These are phyloP conservation scores for Dascyllus trimaculatus DNA, from an alignment of 2,113 vertebrate genomes.

Conservation along the genomic window DNA sequence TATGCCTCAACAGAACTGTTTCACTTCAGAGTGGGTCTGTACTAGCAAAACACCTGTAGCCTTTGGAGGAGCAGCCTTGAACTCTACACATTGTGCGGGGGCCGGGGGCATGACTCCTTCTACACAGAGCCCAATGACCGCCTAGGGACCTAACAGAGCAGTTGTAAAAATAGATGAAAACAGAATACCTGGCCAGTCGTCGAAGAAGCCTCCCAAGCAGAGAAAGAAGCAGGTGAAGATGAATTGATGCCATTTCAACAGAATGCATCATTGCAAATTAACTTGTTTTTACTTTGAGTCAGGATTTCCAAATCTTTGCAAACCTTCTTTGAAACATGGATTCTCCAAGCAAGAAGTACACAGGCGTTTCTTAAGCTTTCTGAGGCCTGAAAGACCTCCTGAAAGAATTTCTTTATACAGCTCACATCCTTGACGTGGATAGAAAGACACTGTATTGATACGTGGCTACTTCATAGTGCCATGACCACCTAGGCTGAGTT, in stretches of 20 bases:
- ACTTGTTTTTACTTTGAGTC: slow-evolving; percentile 2
- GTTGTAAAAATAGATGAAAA: slow-evolving; percentile 81
- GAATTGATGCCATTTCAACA: slow-evolving; percentile 22
- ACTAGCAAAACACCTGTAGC: slow-evolving; percentile 75
- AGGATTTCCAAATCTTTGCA: slow-evolving; percentile 15
- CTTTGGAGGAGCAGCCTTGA: slow-evolving; percentile 46
- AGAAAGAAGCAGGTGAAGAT: slow-evolving; percentile 47
- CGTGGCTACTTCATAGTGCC: slow-evolving; percentile 15
- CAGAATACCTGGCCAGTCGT: slow-evolving; percentile 65
- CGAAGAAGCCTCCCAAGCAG: slow-evolving; percentile 37
- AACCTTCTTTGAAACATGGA: neutral
- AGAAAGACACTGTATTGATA: slow-evolving; percentile 60
- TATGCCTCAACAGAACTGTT: neutral
- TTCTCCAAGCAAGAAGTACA: neutral
- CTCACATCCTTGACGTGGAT: slow-evolving; percentile 20
- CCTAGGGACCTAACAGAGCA: slow-evolving; percentile 70
- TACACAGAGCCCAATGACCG: slow-evolving; percentile 66
- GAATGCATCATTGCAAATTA: slow-evolving; percentile 29
- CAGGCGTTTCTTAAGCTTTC: neutral
- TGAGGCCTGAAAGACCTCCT: neutral
- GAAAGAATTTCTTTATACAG: slow-evolving; percentile 16
- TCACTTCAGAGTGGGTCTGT: slow-evolving; percentile 20
- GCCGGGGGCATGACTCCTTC: slow-evolving; percentile 56
- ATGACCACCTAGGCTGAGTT: slow-evolving; percentile 60
- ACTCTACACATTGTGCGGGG: slow-evolving; percentile 74